Base-by-base conservation (phyloP, 2,113 vertebrate species). In the Pipa parva region DNA sequence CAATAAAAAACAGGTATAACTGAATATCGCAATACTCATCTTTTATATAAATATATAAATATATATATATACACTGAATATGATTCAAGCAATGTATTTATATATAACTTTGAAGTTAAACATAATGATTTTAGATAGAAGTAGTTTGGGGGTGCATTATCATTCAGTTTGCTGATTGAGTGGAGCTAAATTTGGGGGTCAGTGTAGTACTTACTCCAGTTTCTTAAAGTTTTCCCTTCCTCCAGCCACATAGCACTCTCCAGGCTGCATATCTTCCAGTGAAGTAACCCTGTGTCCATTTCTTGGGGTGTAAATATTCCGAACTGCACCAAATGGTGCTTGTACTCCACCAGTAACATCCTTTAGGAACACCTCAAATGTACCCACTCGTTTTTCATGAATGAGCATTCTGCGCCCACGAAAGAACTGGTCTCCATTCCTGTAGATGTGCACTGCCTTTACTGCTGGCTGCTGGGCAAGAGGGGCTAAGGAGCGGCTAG, bases 231-330 rank as follows among this genome's bases (percentile, higher is more conserved):
- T 91, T 76, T 98, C 97, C 72, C 72, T 86, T 59, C 95, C 97
- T 4, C 92, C 95, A 3, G 95, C 95, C 60, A 99, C 97, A 54
- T 99, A 99, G 72, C 92, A 91, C 81, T 93, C 90, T n/a, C 95
- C 95, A 31, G 84, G 93, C 74, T 84, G 89, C 45, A 99, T 86
- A 56, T 90, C 87, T 20, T 97, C 91, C 72, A 99, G 69, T 25
- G 88, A 77, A 25, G 84, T 85, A 73, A 99, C 87, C 24, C 89
- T 90, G 77, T 95, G 94, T 0, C 95, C 97, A 0, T 82, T 82
- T 60, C 79, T 84, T 0, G 97, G 97, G 0, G 97, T 99, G 62
- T 97, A 98, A 80, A 99, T 93, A 82, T 90, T 95, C 2, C 93
- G 80, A 50, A 98, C 97, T 0, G 97, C 95, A 42, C 95, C 97